phyloP scores from a whole-genome alignment of 2,797 vertebrate genomes.

The Chrosomus eos region DNA sequence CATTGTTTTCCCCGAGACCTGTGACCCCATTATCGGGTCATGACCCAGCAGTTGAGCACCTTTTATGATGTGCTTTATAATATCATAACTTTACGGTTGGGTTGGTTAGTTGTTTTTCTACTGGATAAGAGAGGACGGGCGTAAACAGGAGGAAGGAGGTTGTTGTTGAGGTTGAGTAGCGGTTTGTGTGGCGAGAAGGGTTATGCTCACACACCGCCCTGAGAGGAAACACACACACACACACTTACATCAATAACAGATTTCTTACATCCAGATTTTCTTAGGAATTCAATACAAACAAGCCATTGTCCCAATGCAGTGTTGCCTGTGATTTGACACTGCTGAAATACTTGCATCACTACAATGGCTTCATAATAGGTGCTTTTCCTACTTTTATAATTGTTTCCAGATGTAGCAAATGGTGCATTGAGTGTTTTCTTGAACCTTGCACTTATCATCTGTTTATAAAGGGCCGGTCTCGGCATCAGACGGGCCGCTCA shows the following conservation, averaged over 20 bases:
- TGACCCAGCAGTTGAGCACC: not conserved
- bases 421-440: not conserved
- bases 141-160: slow-evolving; percentile 26
- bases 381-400: not conserved
- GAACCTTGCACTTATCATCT: not conserved
- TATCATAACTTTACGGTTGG: slow-evolving; percentile 8
- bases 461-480: not conserved
- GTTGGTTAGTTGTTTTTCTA: slow-evolving; percentile 19
- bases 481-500: not conserved
- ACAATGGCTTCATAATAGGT: slow-evolving; percentile 17
- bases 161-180: slow-evolving; percentile 29
- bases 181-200: slow-evolving; percentile 25
- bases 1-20: not conserved
- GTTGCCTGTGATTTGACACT: slow-evolving; percentile 1
- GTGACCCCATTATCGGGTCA: not conserved
- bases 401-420: not conserved
- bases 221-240: not conserved
- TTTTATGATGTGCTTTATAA: not conserved
- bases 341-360: slow-evolving; percentile 6
- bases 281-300: not conserved
- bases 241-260: slow-evolving; percentile 4
- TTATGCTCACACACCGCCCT: slow-evolving; percentile 11
- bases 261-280: not conserved
- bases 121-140: slow-evolving; percentile 2
- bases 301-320: not conserved